Evolutionary conservation across 2,113 vertebrate species (phyloP).

Genomic region (Neofelis nebulosa): DNA sequence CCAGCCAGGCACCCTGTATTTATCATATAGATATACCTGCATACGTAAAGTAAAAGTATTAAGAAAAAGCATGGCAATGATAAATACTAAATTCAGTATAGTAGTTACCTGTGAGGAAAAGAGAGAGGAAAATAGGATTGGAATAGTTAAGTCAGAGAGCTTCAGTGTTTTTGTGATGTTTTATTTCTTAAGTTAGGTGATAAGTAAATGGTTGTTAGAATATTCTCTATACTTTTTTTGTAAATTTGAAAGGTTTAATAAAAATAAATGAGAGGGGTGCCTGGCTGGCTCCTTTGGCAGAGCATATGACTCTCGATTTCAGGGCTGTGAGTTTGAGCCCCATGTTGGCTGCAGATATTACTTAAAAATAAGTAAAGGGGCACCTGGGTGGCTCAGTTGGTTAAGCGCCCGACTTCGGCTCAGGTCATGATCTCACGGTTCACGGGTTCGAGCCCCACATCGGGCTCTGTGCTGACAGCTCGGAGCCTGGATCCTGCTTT

Average conservation of each 20-base stretch:
- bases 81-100: background rate
- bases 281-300: too few species aligned
- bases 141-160: background rate
- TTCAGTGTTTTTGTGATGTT: background rate
- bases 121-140: background rate
- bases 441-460: too few species aligned
- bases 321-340: too few species aligned
- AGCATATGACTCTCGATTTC: too few species aligned
- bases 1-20: background rate
- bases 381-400: too few species aligned
- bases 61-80: background rate
- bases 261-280: background rate
- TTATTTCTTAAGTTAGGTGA: background rate
- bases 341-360: too few species aligned
- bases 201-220: background rate
- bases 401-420: too few species aligned
- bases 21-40: background rate
- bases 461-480: too few species aligned
- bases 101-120: conserved; percentile 17
- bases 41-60: background rate
- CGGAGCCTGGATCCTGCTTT: too few species aligned
- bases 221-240: background rate
- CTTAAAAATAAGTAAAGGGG: too few species aligned
- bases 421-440: too few species aligned
- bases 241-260: background rate